These are phyloP conservation scores for Forbesichthys papilliferus DNA, from an alignment of 2,113 vertebrate species.

Conservation along the genomic window DNA sequence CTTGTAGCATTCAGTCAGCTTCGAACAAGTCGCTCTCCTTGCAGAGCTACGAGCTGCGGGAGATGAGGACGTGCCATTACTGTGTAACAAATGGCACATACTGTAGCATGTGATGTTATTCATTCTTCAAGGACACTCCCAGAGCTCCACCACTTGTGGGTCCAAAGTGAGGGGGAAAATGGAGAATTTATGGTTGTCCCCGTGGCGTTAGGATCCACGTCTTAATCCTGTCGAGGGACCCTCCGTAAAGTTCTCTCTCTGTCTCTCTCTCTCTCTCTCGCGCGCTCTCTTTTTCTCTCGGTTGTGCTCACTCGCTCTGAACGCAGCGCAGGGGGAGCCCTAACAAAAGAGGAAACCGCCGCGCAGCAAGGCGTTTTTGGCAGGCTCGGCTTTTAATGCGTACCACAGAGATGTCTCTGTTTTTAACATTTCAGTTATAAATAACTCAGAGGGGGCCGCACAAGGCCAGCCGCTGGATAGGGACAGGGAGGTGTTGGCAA, in stretches of 20 bases:
- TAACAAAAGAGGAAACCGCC: conserved; percentile 47
- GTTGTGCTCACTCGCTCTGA: no score
- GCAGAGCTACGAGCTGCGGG: conserved; percentile 44
- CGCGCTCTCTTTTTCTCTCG: background rate
- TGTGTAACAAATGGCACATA: conserved; percentile 62
- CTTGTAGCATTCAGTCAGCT: conserved; percentile 17
- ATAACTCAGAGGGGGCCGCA: conserved; percentile 49
- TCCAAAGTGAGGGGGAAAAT: conserved; percentile 53
- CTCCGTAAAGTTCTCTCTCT: conserved; percentile 65
- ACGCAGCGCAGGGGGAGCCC: conserved; percentile 27
- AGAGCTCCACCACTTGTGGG: conserved; percentile 57
- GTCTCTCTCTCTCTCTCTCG: conserved; percentile 1
- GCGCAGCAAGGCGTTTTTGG: conserved; percentile 50
- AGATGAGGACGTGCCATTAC: conserved; percentile 60
- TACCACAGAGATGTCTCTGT: conserved; percentile 65
- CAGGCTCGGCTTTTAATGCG: conserved; percentile 55
- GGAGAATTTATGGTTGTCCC: conserved; percentile 70
- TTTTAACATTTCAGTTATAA: conserved; percentile 75
- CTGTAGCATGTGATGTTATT: conserved; percentile 63
- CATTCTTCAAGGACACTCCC: conserved; percentile 71
- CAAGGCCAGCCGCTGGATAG: conserved; percentile 59
- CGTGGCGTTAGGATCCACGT: conserved; percentile 70
- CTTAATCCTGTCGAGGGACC: conserved; percentile 67
- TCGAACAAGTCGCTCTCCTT: conserved; percentile 29
- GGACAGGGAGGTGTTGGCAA: conserved; percentile 65